A percentile compares a stretch with the other conserved stretches of the same genome.
Evolutionary conservation across 2,888 invertebrate genomes (phyloP).

Genomic region (Diadromus collaris): DNA sequence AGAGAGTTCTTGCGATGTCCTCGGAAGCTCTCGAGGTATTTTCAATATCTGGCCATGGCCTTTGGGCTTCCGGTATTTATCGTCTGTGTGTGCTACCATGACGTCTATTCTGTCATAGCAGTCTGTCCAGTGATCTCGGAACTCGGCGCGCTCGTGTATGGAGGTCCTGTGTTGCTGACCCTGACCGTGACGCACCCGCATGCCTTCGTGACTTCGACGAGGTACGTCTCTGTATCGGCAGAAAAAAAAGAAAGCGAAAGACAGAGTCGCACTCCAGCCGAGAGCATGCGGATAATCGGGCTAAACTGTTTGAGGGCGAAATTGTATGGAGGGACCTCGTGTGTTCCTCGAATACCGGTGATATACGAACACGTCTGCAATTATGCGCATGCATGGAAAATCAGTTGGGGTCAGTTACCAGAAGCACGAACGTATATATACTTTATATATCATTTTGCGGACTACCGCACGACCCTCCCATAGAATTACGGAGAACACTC

Average conservation of each 20-base stretch:
- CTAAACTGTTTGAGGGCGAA: slow-evolving; percentile 31
- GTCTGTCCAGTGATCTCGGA: not conserved
- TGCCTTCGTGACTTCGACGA: slow-evolving; percentile 38
- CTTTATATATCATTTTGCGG: slow-evolving; percentile 30
- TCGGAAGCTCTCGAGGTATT: slow-evolving; percentile 72
- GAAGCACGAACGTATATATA: not conserved
- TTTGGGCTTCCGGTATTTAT: slow-evolving; percentile 62
- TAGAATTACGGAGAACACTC: slow-evolving; percentile 41
- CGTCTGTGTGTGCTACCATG: slow-evolving; percentile 37
- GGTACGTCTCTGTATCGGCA: not conserved
- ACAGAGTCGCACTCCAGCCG: not conserved
- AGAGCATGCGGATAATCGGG: not conserved
- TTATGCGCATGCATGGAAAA: slow-evolving; percentile 4
- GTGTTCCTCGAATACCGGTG: slow-evolving; percentile 20
- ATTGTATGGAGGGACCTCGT: slow-evolving; percentile 26
- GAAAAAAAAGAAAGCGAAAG: not conserved
- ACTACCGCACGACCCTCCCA: slow-evolving; percentile 35
- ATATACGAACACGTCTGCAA: slow-evolving; percentile 39
- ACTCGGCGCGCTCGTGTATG: slow-evolving; percentile 2
- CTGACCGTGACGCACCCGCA: slow-evolving; percentile 51
- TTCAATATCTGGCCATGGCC: slow-evolving; percentile 76
- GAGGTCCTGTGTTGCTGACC: slow-evolving; percentile 34
- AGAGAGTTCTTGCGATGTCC: slow-evolving; percentile 65
- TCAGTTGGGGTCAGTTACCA: not conserved
- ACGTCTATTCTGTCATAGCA: slow-evolving; percentile 15